Percentiles rank a stretch among this genome's conserved stretches.
phyloP scores from a whole-genome alignment of 2,113 vertebrate genomes.

The Ploceus nigricollis region DNA sequence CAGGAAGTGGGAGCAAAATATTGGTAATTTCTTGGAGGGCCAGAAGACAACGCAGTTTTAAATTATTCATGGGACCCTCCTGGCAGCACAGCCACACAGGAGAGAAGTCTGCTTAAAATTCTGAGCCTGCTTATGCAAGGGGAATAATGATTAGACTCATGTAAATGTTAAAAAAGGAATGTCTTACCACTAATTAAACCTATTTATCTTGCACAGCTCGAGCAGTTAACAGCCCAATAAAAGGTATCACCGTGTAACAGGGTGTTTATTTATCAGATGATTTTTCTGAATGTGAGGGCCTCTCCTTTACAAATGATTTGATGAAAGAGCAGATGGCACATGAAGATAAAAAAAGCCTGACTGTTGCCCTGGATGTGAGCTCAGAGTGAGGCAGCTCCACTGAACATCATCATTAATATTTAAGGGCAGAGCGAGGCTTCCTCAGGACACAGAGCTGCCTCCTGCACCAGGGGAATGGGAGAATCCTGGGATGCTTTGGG shows the following conservation, averaged over 20 bases:
- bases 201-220: background rate
- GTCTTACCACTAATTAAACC: background rate
- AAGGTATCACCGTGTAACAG: background rate
- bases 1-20: background rate
- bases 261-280: background rate
- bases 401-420: background rate
- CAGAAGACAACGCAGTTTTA: background rate
- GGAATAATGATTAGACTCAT: background rate
- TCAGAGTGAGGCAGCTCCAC: background rate
- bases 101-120: background rate
- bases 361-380: background rate
- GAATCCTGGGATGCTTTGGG: background rate
- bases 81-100: background rate
- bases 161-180: background rate
- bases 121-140: background rate
- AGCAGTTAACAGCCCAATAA: background rate
- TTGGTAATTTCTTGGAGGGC: background rate
- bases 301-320: background rate
- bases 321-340: background rate
- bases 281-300: background rate
- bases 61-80: conserved; percentile 1
- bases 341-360: background rate
- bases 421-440: background rate
- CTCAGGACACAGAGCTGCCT: background rate
- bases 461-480: background rate